These are phyloP conservation scores for Callimorpha dominula DNA, from an alignment of 2,888 invertebrate genomes.

Conservation along the genomic window DNA sequence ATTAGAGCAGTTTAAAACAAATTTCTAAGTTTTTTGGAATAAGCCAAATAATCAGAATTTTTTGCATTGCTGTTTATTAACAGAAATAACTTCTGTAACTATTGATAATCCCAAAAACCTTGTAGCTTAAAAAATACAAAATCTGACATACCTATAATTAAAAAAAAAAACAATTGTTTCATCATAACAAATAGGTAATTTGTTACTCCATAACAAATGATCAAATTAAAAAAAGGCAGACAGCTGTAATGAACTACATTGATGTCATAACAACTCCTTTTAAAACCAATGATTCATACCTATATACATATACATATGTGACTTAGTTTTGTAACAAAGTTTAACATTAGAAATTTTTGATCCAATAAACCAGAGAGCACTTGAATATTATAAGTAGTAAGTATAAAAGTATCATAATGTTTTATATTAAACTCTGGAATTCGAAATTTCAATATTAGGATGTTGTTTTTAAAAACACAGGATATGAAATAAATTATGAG, in stretches of 20 bases:
- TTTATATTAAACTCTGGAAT: not conserved
- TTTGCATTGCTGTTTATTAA: too few relatives aligned
- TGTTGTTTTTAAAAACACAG: not conserved
- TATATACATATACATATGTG: not conserved
- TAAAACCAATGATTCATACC: slow-evolving; percentile 23
- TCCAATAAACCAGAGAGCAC: not conserved
- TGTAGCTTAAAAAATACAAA: too few relatives aligned
- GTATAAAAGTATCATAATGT: not conserved
- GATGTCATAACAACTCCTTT: slow-evolving; percentile 25
- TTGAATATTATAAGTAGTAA: not conserved
- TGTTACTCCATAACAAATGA: not conserved
- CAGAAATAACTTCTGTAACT: too few relatives aligned
- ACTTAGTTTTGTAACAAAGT: slow-evolving; percentile 5
- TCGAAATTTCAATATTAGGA: not conserved
- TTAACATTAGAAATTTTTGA: not conserved
- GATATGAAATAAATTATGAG: not conserved
- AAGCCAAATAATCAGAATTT: too few relatives aligned
- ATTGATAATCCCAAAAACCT: too few relatives aligned
- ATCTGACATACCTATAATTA: too few relatives aligned
- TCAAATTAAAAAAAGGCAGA: not conserved
- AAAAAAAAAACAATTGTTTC: not conserved
- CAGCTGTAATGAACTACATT: slow-evolving; percentile 8
- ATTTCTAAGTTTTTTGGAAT: too few relatives aligned
- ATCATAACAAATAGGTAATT: not conserved
- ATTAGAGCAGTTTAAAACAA: too few relatives aligned